Evolutionary conservation across 2,888 invertebrate species (phyloP).

Genomic region (Eugnorisma glareosa): DNA sequence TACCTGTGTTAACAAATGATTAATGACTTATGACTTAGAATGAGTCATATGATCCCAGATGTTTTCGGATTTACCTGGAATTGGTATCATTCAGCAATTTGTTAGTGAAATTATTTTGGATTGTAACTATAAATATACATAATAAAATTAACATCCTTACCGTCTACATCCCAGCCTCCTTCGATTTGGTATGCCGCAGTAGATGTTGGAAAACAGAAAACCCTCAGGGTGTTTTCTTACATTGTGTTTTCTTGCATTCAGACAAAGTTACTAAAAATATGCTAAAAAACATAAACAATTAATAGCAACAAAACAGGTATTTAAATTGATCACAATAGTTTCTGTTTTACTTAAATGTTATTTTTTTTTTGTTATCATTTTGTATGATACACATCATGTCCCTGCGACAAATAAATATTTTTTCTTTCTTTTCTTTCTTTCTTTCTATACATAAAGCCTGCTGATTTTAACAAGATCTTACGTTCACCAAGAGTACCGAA

Average conservation of each 20-base stretch:
- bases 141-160: slow-evolving; percentile 49
- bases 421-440: too few relatives aligned
- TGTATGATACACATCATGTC: too few relatives aligned
- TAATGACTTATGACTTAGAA: too few relatives aligned
- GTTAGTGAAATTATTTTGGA: not conserved
- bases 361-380: too few relatives aligned
- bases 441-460: too few relatives aligned
- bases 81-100: not conserved
- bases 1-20: too few relatives aligned
- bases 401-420: too few relatives aligned
- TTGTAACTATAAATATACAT: not conserved
- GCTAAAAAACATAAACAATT: not conserved
- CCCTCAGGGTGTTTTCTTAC: slow-evolving; percentile 40
- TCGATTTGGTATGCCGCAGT: slow-evolving; percentile 70
- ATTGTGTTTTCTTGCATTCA: not conserved
- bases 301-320: not conserved
- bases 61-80: too few relatives aligned
- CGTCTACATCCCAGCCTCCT: slow-evolving; percentile 73
- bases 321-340: not conserved
- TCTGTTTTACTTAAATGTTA: too few relatives aligned
- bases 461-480: slow-evolving; percentile 5
- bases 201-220: slow-evolving; percentile 68
- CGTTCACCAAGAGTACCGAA: not conserved
- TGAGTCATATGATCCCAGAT: too few relatives aligned
- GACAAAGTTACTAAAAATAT: not conserved